phyloP scores from a whole-genome alignment of 2,113 vertebrate genomes.

The Colossoma macropomum region DNA sequence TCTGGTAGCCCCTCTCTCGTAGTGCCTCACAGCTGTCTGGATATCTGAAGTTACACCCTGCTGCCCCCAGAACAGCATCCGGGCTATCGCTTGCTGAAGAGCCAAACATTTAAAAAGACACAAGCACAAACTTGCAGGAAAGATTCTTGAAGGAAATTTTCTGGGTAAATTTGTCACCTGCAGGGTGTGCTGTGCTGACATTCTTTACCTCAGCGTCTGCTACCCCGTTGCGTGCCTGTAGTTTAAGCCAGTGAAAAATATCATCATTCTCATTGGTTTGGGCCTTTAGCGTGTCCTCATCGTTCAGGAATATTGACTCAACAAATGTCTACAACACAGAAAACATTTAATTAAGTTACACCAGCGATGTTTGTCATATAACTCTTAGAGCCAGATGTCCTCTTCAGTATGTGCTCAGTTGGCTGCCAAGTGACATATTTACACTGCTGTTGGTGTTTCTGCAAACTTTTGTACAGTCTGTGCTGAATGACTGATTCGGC shows the following conservation, averaged over 20 bases:
- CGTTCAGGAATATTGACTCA: constrained; percentile 74
- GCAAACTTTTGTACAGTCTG: not conserved
- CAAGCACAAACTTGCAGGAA: not conserved
- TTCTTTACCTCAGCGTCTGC: constrained; percentile 75
- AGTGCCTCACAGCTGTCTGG: constrained; percentile 75
- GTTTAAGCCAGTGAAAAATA: constrained; percentile 81
- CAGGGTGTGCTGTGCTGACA: not conserved
- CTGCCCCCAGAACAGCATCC: constrained; percentile 85
- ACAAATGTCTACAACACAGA: constrained; percentile 71
- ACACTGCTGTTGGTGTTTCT: not conserved
- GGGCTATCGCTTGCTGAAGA: constrained; percentile 75
- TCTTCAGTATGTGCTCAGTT: not conserved
- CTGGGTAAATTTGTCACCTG: not conserved
- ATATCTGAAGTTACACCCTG: constrained; percentile 78
- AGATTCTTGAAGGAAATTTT: not conserved
- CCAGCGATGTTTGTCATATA: not conserved
- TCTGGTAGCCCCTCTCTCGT: constrained; percentile 74
- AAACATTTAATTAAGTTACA: not conserved
- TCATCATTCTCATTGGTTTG: constrained; percentile 79
- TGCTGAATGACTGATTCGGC: not conserved
- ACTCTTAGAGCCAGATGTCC: not conserved
- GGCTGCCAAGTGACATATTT: not conserved
- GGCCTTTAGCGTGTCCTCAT: constrained; percentile 70
- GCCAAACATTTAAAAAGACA: not conserved
- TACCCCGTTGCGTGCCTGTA: constrained; percentile 75